Evolutionary conservation across 2,888 invertebrate species (phyloP).

Genomic region (Pristionchus arcanus): DNA sequence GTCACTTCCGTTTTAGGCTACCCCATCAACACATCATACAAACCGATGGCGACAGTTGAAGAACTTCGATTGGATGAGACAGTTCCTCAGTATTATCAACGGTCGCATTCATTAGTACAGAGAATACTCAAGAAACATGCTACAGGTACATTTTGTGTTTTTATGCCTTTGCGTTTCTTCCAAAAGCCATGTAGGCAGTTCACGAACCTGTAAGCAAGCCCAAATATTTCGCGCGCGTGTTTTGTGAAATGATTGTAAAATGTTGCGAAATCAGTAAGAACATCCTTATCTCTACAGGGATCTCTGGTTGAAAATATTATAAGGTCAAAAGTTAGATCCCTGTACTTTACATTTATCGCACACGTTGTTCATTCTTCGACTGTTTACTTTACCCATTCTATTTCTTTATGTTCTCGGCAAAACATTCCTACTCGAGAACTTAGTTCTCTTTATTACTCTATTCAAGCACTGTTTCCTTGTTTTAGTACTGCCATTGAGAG

Average conservation of each 20-base stretch:
- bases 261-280: too few species aligned
- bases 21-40: slow-evolving; percentile 87
- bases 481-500: background rate
- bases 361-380: background rate
- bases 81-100: slow-evolving; percentile 85
- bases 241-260: too few species aligned
- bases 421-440: slow-evolving; percentile 12
- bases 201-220: too few species aligned
- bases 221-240: too few species aligned
- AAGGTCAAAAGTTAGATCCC: too few species aligned
- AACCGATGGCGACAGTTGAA: slow-evolving; percentile 83
- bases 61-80: slow-evolving; percentile 83
- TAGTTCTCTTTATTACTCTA: background rate
- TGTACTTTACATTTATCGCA: background rate
- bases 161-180: too few species aligned
- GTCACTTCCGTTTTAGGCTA: slow-evolving; percentile 74
- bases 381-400: background rate
- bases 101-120: slow-evolving; percentile 84
- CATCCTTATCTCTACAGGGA: too few species aligned
- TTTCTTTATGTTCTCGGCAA: background rate
- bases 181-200: too few species aligned
- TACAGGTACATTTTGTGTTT: slow-evolving; percentile 34
- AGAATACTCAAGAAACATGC: slow-evolving; percentile 83
- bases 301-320: too few species aligned
- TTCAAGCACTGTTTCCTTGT: background rate